phyloP scores from a whole-genome alignment of 2,797 vertebrate genomes.

The Perodicticus potto region DNA sequence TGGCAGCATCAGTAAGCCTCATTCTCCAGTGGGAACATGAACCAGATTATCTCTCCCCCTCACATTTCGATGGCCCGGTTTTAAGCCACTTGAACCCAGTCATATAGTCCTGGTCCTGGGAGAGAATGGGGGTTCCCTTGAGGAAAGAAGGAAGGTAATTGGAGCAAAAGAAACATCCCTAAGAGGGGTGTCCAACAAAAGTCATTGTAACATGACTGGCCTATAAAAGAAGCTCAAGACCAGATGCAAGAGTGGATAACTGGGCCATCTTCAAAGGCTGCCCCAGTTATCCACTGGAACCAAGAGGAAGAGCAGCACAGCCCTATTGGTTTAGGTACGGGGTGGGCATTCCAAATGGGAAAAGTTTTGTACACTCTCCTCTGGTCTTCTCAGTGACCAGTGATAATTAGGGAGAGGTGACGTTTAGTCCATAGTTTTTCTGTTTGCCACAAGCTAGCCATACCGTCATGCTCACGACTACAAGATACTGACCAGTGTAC shows the following conservation, averaged over 20 bases:
- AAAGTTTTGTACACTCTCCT: background rate
- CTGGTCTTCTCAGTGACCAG: background rate
- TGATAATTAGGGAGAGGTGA: background rate
- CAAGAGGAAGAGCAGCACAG: background rate
- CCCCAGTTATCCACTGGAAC: background rate
- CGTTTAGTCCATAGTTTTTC: background rate
- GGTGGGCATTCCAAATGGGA: background rate
- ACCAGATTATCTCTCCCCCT: background rate
- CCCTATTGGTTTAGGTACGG: background rate
- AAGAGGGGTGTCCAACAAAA: background rate
- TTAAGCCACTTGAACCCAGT: background rate
- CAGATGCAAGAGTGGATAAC: background rate
- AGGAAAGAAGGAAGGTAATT: background rate
- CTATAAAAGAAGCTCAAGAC: background rate
- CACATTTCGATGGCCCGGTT: background rate
- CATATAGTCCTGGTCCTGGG: background rate
- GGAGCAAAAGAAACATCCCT: slow-evolving; percentile 13
- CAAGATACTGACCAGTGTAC: background rate
- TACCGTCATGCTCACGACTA: background rate
- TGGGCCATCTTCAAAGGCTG: background rate
- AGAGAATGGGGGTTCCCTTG: background rate
- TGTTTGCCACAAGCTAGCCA: background rate
- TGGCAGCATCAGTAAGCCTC: background rate
- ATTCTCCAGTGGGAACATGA: background rate
- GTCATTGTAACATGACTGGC: background rate